These are phyloP conservation scores for Artemia sp. DNA, from an alignment of 2,888 invertebrate genomes.

Conservation along the genomic window DNA sequence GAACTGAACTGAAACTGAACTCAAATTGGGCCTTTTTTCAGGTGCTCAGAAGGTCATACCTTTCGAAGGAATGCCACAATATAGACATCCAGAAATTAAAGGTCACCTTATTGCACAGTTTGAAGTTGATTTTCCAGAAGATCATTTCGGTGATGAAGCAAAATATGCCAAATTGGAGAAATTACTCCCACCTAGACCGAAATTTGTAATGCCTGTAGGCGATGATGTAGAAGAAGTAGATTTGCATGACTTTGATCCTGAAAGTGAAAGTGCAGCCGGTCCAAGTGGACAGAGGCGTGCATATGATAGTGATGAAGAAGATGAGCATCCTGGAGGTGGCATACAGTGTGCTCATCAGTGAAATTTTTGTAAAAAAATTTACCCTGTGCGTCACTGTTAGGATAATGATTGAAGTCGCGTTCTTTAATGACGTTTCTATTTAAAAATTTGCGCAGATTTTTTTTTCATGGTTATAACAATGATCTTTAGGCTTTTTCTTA, in stretches of 20 bases:
- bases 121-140: slow-evolving; percentile 64
- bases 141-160: slow-evolving; percentile 53
- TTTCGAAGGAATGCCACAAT: slow-evolving; percentile 79
- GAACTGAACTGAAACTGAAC: no score
- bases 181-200: slow-evolving; percentile 52
- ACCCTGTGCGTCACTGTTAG: no score
- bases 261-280: slow-evolving; percentile 36
- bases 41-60: slow-evolving; percentile 49
- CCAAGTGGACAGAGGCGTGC: slow-evolving; percentile 43
- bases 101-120: slow-evolving; percentile 76
- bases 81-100: slow-evolving; percentile 63
- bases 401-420: no score
- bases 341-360: slow-evolving; percentile 69
- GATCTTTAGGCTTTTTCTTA: no score
- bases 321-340: slow-evolving; percentile 41
- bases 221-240: slow-evolving; percentile 74
- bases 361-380: neutral
- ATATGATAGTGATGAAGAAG: slow-evolving; percentile 48
- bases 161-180: slow-evolving; percentile 47
- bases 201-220: slow-evolving; percentile 51
- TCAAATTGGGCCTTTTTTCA: slow-evolving; percentile 26
- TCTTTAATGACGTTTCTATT: no score
- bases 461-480: no score
- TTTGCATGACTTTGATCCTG: slow-evolving; percentile 52
- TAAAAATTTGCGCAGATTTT: no score